Evolutionary conservation across 2,888 invertebrate genomes (phyloP).

Genomic region (Eremobia ochroleuca): DNA sequence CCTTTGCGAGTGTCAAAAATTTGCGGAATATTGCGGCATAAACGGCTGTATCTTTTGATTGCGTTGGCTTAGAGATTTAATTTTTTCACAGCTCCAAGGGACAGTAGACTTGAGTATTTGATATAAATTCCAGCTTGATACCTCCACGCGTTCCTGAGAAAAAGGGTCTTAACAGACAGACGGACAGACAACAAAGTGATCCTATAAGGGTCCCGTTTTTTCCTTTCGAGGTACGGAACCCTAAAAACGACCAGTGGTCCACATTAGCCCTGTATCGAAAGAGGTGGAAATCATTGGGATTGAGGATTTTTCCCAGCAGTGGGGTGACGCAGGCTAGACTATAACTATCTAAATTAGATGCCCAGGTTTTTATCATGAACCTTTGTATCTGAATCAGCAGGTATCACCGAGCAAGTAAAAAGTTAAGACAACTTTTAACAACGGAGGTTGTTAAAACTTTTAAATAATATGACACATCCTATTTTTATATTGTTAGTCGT

Average conservation of each 20-base stretch:
- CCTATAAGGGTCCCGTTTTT: no score
- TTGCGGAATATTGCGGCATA: no score
- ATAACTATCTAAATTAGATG: background rate
- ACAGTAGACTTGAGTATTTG: no score
- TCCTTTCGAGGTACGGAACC: no score
- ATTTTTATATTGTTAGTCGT: background rate
- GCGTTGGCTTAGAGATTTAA: no score
- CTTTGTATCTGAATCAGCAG: background rate
- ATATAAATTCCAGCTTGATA: no score
- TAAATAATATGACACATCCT: background rate
- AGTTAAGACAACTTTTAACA: conserved; percentile 3
- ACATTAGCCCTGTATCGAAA: background rate
- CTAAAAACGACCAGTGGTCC: background rate
- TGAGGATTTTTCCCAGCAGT: background rate
- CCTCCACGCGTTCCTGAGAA: no score
- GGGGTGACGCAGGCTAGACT: background rate
- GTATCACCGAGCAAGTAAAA: background rate
- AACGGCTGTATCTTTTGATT: no score
- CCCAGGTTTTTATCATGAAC: background rate
- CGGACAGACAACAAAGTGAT: no score
- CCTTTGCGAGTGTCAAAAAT: no score
- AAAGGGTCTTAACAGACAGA: no score
- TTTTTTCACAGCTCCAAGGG: no score
- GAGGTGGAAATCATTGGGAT: background rate
- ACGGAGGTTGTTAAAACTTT: background rate